Evolutionary conservation across 2,888 invertebrate genomes (phyloP), one percentile per base, ranked within the genome.

Genomic region (Tenthredo livida): DNA sequence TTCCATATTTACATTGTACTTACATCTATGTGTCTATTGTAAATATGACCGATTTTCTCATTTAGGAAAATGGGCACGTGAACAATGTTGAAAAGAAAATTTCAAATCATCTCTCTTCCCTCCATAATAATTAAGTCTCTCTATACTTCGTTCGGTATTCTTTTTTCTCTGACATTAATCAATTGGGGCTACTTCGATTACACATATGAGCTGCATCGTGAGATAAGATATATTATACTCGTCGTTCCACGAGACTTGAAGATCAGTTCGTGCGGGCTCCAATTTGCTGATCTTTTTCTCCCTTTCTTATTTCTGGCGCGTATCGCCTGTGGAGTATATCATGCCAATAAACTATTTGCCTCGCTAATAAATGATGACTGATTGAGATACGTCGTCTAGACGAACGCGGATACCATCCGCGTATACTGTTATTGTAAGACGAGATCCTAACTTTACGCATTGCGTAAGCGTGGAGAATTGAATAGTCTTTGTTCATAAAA

Each of bases 391-490:
- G 21, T 10, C 10, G 21, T 25, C 25, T 61, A 25, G 61, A 61
- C 21, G 10, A 25, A 61, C 25, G 61, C 10, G 61, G 25, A 25
- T 61, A 25, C 21, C 21, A 25, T 61, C 21, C 12, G 12, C n/a
- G n/a, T n/a, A n/a, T 25, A 50, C 50, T 47, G 61, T 61, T 61
- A 33, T 25, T 33, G 25, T 77, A 29, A 54, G 47, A 54, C 33
- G 43, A 54, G 77, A 54, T 77, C 54, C 77, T 77, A 77, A 77
- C 33, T 54, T 77, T 77, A 77, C 77, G 3, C 54, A 54, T 77
- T 77, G 77, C 77, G 29, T 77, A 77, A 77, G 33, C 29, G 15
- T 17, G 17, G 33, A 9, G 33, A 29, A 54, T 54, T 33, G 54
- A 77, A 77, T 54, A 33, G 33, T 29, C 29, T 77, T 29, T 50